Base-by-base conservation (phyloP, 2,888 invertebrate genomes). In the Allolobophora icterica region DNA sequence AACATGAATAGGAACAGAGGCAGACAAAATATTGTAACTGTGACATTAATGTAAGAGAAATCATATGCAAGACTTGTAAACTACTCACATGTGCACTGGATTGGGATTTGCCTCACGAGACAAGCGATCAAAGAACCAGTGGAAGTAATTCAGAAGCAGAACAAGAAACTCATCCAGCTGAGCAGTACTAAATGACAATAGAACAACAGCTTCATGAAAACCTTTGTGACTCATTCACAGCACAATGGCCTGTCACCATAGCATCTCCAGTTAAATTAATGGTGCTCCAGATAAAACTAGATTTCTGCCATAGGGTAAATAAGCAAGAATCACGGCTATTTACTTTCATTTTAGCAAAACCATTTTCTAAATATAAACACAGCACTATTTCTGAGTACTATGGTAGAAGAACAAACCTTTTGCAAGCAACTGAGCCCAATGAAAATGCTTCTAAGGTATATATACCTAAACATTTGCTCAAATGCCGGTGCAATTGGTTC, bases 61-160 rank as follows among this genome's bases (percentile, higher is more conserved):
- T 87, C 21, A 58, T 38, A 34, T 15, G 35, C 34, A 33, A n/a
- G 24, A 91, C 33, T n/a, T 91, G 34, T 87, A 30, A 71, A n/a
- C 71, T 30, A 94, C 94, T 94, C 93, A 95, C 95, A 95, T 95
- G 92, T 94, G 95, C 92, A 94, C 94, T 13, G 94, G 94, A 91
- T 94, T 94, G 84, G 94, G 94, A 92, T 95, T 94, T 91, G 94
- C 93, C 91, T 95, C 95, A 90, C 94, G 94, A 30, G 93, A 93
- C 38, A 94, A 93, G 90, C 95, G 95, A 92, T 95, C 95, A 93
- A 95, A 95, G 93, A 94, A 95, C 91, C 94, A 95, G 92, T 94
- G 94, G 91, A 95, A 95, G 92, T 95, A 95, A 91, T 94, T 94
- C 91, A 95, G 92, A 19, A 95, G 93, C 91, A 94, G 93, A 90